Percentiles rank a stretch among this genome's conserved stretches.
phyloP scores from a whole-genome alignment of 1,140 invertebrate species.

The Drosophila parvula region DNA sequence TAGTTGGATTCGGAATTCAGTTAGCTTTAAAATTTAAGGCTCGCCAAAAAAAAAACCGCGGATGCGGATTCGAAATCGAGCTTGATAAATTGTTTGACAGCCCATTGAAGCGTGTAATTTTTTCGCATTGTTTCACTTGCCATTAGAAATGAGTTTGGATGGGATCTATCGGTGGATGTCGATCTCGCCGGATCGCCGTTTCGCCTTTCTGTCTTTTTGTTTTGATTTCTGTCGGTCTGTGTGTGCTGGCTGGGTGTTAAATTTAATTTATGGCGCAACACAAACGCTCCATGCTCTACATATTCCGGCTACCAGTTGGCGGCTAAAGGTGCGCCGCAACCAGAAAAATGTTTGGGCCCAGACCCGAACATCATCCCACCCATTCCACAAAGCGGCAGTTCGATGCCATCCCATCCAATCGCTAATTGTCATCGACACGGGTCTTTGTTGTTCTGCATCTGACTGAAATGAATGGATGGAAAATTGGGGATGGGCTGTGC shows the following conservation, averaged over 20 bases:
- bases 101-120: slow-evolving; percentile 51
- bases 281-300: slow-evolving; percentile 78
- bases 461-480: slow-evolving; percentile 63
- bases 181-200: slow-evolving; percentile 39
- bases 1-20: slow-evolving; percentile 24
- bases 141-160: slow-evolving; percentile 45
- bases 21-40: slow-evolving; percentile 32
- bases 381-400: slow-evolving; percentile 21
- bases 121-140: slow-evolving; percentile 58
- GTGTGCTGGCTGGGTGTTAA: slow-evolving; percentile 60
- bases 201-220: slow-evolving; percentile 21
- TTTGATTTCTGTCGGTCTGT: neutral
- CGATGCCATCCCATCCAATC: slow-evolving; percentile 63
- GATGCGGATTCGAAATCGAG: slow-evolving; percentile 19
- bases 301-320: slow-evolving; percentile 63
- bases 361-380: slow-evolving; percentile 18
- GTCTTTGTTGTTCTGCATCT: slow-evolving; percentile 67
- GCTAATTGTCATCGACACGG: slow-evolving; percentile 81
- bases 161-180: slow-evolving; percentile 35
- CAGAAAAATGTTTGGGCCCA: slow-evolving; percentile 53
- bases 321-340: slow-evolving; percentile 44
- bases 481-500: slow-evolving; percentile 64
- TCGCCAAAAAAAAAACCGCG: slow-evolving; percentile 13
- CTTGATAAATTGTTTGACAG: slow-evolving; percentile 50
- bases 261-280: slow-evolving; percentile 79